Evolutionary conservation across 2,797 vertebrate genomes (phyloP), one percentile per base, ranked within the genome.

Genomic region (Acrossocheilus wenchowensis): DNA sequence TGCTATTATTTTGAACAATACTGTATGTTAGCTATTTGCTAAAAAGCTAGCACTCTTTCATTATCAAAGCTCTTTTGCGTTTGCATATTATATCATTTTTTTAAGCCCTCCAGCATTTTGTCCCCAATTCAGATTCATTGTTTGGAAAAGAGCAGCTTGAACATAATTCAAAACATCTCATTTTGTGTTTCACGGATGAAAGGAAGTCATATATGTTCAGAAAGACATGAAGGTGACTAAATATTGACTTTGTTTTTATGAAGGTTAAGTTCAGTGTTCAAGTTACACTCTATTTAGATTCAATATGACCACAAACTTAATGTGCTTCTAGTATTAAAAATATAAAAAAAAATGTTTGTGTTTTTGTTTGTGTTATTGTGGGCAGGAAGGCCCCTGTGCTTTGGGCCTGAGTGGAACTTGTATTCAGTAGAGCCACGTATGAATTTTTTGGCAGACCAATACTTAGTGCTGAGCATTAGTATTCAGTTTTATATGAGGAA

Each of bases 401-500:
- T 23, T 2, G 39, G 39, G 39, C 14, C 72, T 8, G 39, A 48
- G 6, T 43, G 54, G 12, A 77, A 50, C 62, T 80, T 69, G 23
- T 87, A 71, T 83, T 85, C 75, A 68, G 50, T 36, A 15, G 26
- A 78, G 82, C 81, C 57, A 21, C 72, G 75, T 66, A 80, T 82
- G 48, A 41, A 75, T 84, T n/a, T 74, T 66, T n/a, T 72, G 71
- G 69, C 50, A 80, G 90, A 89, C 84, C 62, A 86, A 75, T 84
- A 41, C 41, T 78, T 89, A 69, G 34, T 84, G 57, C 83, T 81
- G 62, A 60, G 81, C 7, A 54, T 78, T 87, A 62, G 78, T 85
- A 84, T 90, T 90, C 69, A 81, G 81, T 85, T 91, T 82, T 17
- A 60, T 90, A 73, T 84, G 87, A 79, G 84, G 34, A 86, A 86